Evolutionary conservation across 2,888 invertebrate species (phyloP), one percentile per base, ranked within the genome.

Genomic region (Operophtera brumata): DNA sequence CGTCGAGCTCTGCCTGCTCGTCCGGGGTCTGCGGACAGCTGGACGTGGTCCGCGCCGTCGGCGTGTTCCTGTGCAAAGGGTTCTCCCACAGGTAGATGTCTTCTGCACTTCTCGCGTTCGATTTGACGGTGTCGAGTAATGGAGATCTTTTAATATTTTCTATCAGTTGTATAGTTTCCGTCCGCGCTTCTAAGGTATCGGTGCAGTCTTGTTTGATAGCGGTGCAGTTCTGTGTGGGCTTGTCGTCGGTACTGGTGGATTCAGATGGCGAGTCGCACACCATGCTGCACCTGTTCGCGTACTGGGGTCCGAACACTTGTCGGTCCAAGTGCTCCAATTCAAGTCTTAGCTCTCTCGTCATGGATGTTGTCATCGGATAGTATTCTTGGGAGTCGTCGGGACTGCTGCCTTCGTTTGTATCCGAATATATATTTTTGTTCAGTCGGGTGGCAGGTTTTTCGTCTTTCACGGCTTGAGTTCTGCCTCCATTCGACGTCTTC

Each of bases 341-440:
- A 43, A 96, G 90, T 67, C 94, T 92, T 68, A 96, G 82, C 77
- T 96, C 96, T 68, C 96, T 92, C 0, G 96, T 96, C 89, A 96
- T 95, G 2, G 96, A 95, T 4, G 96, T 96, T 0, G 96, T 95
- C 94, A 97, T 94, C 2, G 96, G 96, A 73, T 95, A 95, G 77
- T 96, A 96, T 73, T 95, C 95, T 66, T 95, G 94, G 1, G 94
- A 94, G 77, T 96, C 95, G 66, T 96, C 95, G 0, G 95, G 95
- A 60, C 95, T 95, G 65, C 92, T 93, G 43, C 93, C 92, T 54
- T 93, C 92, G 61, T 91, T 87, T 9, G 77, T 64, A 43, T 89
- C 86, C 3, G 70, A 65, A 75, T 78, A 62, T 64, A 77, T 69
- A 64, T 78, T 75, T 62, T 71, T 86, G 47, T 67, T 74, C 11